These are phyloP conservation scores for Hyperoodon ampullatus DNA, from an alignment of 2,113 vertebrate species.

Conservation along the genomic window DNA sequence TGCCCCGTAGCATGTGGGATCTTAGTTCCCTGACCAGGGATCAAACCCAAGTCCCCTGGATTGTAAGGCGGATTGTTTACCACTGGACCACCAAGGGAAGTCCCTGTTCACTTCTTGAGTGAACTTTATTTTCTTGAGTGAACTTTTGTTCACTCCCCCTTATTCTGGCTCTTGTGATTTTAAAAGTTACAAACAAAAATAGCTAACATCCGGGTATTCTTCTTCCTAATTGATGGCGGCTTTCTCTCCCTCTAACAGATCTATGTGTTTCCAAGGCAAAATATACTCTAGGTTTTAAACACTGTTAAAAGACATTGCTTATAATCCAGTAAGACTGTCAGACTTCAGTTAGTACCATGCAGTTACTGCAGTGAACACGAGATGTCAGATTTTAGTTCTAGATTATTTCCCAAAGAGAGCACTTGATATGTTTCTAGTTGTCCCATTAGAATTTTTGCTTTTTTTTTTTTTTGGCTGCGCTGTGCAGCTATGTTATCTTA, in stretches of 20 bases:
- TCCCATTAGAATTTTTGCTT: background rate
- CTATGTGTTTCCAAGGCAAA: background rate
- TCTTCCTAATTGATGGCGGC: background rate
- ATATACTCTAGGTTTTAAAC: background rate
- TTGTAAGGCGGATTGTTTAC: too few relatives aligned
- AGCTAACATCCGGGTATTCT: background rate
- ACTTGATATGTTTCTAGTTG: background rate
- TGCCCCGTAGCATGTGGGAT: too few relatives aligned
- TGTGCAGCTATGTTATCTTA: too few relatives aligned
- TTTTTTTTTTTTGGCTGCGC: too few relatives aligned
- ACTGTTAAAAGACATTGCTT: background rate
- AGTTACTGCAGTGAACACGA: slow-evolving; percentile 40
- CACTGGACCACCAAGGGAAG: too few relatives aligned
- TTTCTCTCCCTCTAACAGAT: background rate
- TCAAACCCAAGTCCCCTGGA: too few relatives aligned
- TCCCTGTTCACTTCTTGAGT: background rate
- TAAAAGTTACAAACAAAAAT: background rate
- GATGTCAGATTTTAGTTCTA: slow-evolving; percentile 59
- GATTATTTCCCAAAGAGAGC: background rate
- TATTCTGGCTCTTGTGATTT: background rate
- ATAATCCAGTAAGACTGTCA: background rate
- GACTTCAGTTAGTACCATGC: background rate
- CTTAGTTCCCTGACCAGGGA: too few relatives aligned
- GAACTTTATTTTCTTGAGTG: background rate
- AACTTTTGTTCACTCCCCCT: background rate